A percentile compares a stretch with the other conserved stretches of the same genome.
Evolutionary conservation across 2,888 invertebrate genomes (phyloP).

Genomic region (Ochlodes sylvanus): DNA sequence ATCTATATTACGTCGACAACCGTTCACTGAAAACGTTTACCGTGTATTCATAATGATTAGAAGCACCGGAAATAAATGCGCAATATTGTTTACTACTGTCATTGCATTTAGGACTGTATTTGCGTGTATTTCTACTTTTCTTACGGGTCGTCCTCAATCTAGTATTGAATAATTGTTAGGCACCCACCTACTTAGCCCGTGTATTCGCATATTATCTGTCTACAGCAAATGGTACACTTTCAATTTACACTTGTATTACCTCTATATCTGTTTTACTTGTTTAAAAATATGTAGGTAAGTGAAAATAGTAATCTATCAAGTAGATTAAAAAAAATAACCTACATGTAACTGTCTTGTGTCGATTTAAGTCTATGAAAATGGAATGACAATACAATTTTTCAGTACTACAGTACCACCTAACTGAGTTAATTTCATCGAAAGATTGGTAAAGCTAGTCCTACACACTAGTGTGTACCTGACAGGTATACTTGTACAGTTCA

Average conservation of each 20-base stretch:
- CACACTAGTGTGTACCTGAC: too few species aligned
- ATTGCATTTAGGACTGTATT: slow-evolving; percentile 15
- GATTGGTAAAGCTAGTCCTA: too few species aligned
- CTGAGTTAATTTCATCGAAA: too few species aligned
- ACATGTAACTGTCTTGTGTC: too few species aligned
- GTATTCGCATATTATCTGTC: slow-evolving; percentile 11
- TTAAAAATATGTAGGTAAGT: too few species aligned
- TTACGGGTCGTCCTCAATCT: slow-evolving; percentile 29
- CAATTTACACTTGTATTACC: not conserved
- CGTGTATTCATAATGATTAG: slow-evolving; percentile 27
- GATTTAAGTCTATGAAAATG: too few species aligned
- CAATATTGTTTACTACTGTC: slow-evolving; percentile 18
- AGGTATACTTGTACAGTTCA: too few species aligned
- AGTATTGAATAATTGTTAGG: slow-evolving; percentile 25
- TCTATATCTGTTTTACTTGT: not conserved
- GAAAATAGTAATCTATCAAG: too few species aligned
- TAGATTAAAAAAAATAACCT: too few species aligned
- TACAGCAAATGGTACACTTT: not conserved
- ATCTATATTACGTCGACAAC: not conserved
- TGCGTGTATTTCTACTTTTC: slow-evolving; percentile 10
- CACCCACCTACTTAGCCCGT: slow-evolving; percentile 1
- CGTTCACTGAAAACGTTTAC: not conserved
- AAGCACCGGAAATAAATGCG: slow-evolving; percentile 16
- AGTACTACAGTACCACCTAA: too few species aligned
- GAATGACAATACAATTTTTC: too few species aligned